These are phyloP conservation scores for Protonibea diacanthus DNA, from an alignment of 2,797 vertebrate species.

Conservation along the genomic window DNA sequence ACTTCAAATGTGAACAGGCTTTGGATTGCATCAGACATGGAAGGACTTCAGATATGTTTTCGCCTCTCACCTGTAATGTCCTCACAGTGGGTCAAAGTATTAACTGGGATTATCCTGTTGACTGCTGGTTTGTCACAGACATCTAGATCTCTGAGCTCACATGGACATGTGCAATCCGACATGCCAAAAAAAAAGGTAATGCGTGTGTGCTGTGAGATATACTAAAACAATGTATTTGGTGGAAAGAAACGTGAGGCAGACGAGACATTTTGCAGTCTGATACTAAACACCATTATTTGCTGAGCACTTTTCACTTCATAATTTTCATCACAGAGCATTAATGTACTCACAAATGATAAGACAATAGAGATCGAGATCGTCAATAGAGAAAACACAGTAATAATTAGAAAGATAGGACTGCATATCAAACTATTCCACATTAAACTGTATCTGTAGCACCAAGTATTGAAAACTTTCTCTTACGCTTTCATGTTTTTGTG, in stretches of 20 bases:
- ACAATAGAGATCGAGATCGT: no score
- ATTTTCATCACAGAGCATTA: background rate
- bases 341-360: background rate
- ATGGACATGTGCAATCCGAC: slow-evolving; percentile 13
- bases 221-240: background rate
- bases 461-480: background rate
- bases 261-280: background rate
- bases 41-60: slow-evolving; percentile 26
- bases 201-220: background rate
- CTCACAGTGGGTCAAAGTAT: slow-evolving; percentile 40
- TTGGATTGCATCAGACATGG: slow-evolving; percentile 39
- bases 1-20: background rate
- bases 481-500: no score
- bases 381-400: background rate
- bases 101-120: slow-evolving; percentile 49
- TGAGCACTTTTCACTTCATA: background rate
- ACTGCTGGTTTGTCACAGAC: slow-evolving; percentile 33
- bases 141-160: slow-evolving; percentile 26
- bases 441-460: background rate
- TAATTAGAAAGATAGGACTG: background rate
- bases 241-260: background rate
- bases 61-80: slow-evolving; percentile 34
- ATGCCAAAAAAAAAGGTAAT: background rate
- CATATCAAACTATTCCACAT: background rate
- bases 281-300: background rate